phyloP scores from a whole-genome alignment of 2,797 vertebrate species.

The Monodelphis domestica region DNA sequence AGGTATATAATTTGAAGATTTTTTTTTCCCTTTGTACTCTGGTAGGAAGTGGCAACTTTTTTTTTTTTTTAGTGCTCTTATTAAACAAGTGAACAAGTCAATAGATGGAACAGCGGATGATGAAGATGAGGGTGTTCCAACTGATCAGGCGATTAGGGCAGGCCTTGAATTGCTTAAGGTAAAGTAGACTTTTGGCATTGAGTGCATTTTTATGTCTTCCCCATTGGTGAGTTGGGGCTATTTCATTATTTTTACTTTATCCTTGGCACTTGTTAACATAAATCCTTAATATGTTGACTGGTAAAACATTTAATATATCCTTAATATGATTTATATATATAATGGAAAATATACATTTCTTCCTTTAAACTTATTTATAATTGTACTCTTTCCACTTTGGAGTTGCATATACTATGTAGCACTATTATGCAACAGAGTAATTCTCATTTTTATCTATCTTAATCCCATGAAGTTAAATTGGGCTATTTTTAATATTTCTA shows the following conservation, averaged over 20 bases:
- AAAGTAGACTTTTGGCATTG: conserved; percentile 59
- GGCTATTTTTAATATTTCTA: neutral
- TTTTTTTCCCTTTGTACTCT: conserved; percentile 39
- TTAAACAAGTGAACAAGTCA: conserved; percentile 98
- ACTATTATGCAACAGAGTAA: neutral
- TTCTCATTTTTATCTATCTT: neutral
- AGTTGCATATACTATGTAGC: neutral
- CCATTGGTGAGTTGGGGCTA: neutral
- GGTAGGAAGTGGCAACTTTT: conserved; percentile 12
- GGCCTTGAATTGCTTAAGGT: conserved; percentile 98
- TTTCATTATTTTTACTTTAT: neutral
- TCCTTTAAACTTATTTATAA: conserved; percentile 16
- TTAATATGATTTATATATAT: neutral
- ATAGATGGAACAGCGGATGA: conserved; percentile 98
- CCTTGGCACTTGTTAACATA: neutral
- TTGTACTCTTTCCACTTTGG: conserved; percentile 39
- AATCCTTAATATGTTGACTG: neutral
- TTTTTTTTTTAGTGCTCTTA: conserved; percentile 90
- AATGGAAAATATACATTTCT: neutral
- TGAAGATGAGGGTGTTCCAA: conserved; percentile 97
- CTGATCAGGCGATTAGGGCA: conserved; percentile 96
- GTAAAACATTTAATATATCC: neutral
- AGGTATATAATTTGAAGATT: conserved; percentile 7
- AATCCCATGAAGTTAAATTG: neutral
- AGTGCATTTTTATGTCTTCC: neutral